These are phyloP conservation scores for Pogonomyrmex californicus DNA, from an alignment of 1,140 invertebrate species.

Conservation along the genomic window DNA sequence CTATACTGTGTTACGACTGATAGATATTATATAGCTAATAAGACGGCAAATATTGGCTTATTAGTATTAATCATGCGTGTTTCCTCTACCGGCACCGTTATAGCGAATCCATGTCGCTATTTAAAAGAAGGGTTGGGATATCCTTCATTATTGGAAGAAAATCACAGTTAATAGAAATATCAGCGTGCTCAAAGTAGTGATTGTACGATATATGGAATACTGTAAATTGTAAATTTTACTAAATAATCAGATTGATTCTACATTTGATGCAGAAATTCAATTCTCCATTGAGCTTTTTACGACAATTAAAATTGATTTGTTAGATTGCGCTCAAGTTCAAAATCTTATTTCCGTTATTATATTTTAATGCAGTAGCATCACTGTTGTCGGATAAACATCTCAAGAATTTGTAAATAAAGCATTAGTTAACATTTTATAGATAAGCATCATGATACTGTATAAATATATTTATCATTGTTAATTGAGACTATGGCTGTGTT, in stretches of 20 bases:
- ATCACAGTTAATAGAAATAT: constrained; percentile 29
- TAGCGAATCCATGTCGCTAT: constrained; percentile 6
- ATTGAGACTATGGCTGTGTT: background rate
- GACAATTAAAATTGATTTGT: background rate
- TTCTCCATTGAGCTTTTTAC: background rate
- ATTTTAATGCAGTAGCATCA: background rate
- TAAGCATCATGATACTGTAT: background rate
- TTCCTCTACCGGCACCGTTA: constrained; percentile 44
- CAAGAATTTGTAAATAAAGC: background rate
- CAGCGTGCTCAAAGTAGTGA: background rate
- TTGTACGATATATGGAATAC: background rate
- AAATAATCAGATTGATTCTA: background rate
- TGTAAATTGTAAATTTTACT: background rate
- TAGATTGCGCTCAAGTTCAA: background rate
- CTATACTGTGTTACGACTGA: constrained; percentile 37
- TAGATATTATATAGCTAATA: constrained; percentile 41
- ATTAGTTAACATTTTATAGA: background rate
- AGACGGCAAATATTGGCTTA: constrained; percentile 28
- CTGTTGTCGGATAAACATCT: background rate
- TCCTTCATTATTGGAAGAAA: background rate
- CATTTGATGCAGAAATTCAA: background rate
- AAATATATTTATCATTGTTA: background rate
- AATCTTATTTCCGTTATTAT: background rate
- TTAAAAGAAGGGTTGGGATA: constrained; percentile 1
- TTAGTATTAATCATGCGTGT: constrained; percentile 47